Evolutionary conservation across 2,888 invertebrate genomes (phyloP).

Genomic region (Drosophila kokeensis): DNA sequence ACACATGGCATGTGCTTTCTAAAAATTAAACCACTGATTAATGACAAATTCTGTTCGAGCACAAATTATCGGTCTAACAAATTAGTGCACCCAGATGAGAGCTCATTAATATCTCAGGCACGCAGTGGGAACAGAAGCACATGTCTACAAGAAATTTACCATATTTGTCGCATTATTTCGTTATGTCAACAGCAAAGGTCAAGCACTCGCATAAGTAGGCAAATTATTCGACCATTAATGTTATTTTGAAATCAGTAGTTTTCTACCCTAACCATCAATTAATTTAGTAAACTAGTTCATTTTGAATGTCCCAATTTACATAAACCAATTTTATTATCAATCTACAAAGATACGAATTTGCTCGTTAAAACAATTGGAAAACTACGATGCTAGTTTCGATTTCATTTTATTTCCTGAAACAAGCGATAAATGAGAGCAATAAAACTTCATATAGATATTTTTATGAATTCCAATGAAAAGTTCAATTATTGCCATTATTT

Average conservation of each 20-base stretch:
- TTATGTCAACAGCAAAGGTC: conserved; percentile 1
- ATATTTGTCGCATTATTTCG: neutral
- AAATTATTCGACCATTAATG: neutral
- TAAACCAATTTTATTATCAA: neutral
- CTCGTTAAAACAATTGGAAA: neutral
- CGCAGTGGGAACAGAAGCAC: conserved; percentile 2
- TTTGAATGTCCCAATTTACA: neutral
- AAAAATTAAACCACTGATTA: conserved; percentile 76
- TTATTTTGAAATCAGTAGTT: neutral
- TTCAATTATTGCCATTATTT: neutral
- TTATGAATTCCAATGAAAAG: neutral
- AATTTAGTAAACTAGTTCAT: neutral
- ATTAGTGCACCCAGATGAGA: conserved; percentile 49
- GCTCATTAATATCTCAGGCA: conserved; percentile 64
- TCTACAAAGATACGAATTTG: neutral
- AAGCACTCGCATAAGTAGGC: neutral
- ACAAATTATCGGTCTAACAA: conserved; percentile 72
- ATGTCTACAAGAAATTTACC: neutral
- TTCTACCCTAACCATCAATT: neutral
- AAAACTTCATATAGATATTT: neutral
- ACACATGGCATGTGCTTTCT: conserved; percentile 41
- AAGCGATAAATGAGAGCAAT: neutral
- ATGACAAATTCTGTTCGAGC: conserved; percentile 67
- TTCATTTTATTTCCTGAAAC: neutral
- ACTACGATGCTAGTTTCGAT: neutral